These are phyloP conservation scores for Monodelphis domestica DNA, from an alignment of 2,797 vertebrate species.

Conservation along the genomic window DNA sequence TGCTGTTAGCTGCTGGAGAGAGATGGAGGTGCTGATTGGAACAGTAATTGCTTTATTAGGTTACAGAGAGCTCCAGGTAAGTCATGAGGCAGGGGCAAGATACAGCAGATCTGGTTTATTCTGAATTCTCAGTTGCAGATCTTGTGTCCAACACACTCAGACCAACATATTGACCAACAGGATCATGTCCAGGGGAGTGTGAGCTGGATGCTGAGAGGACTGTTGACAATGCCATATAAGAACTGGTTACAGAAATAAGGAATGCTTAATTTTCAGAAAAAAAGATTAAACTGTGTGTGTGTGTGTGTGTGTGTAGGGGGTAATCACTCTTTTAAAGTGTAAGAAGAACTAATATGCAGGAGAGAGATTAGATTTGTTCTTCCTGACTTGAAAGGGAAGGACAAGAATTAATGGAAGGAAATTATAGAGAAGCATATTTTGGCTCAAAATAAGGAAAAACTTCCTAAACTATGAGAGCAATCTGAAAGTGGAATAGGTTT, in stretches of 20 bases:
- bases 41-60: conserved; percentile 65
- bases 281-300: not conserved
- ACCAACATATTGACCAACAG: not conserved
- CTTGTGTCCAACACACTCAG: not conserved
- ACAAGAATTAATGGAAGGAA: not conserved
- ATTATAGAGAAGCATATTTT: not conserved
- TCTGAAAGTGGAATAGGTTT: not conserved
- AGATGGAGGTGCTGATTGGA: conserved; percentile 43
- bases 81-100: conserved; percentile 46
- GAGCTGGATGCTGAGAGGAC: not conserved
- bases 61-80: conserved; percentile 61
- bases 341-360: too few relatives aligned
- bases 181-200: not conserved
- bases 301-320: too few relatives aligned
- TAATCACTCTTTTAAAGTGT: not conserved
- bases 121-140: conserved; percentile 53
- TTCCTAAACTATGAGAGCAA: not conserved
- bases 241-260: not conserved
- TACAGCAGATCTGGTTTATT: conserved; percentile 44
- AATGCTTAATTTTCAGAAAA: not conserved
- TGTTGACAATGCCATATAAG: not conserved
- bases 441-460: not conserved
- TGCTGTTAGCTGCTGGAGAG: conserved; percentile 21
- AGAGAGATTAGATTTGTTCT: not conserved
- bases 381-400: not conserved